These are phyloP conservation scores for Drosophila teissieri DNA, from an alignment of 1,140 invertebrate genomes.

Conservation along the genomic window DNA sequence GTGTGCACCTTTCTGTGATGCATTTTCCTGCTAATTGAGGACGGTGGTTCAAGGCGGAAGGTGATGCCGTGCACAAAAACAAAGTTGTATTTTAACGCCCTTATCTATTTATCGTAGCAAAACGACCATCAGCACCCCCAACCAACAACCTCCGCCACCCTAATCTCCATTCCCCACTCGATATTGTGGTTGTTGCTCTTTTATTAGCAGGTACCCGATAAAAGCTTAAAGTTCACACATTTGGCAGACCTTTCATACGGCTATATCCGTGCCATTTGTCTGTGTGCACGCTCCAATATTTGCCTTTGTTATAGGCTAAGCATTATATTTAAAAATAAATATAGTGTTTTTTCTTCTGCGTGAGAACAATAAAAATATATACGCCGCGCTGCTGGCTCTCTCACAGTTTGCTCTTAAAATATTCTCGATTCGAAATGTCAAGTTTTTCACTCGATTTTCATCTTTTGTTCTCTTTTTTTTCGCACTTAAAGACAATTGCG, in stretches of 20 bases:
- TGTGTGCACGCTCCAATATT: slow-evolving; percentile 34
- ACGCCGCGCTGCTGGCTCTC: slow-evolving; percentile 13
- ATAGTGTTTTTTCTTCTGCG: slow-evolving; percentile 41
- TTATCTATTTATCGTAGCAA: slow-evolving; percentile 40
- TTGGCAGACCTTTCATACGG: slow-evolving; percentile 36
- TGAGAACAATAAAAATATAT: slow-evolving; percentile 68
- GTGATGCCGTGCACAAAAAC: slow-evolving; percentile 18
- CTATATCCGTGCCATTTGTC: slow-evolving; percentile 5
- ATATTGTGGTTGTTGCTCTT: slow-evolving; percentile 44
- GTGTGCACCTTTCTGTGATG: slow-evolving; percentile 56
- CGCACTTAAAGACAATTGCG: slow-evolving; percentile 67
- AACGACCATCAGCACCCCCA: background rate
- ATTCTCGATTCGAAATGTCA: slow-evolving; percentile 59
- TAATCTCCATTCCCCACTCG: background rate
- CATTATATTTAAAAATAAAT: slow-evolving; percentile 72
- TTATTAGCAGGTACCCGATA: slow-evolving; percentile 78
- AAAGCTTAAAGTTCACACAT: slow-evolving; percentile 80
- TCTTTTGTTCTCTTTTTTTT: slow-evolving; percentile 41
- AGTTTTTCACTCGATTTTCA: slow-evolving; percentile 51
- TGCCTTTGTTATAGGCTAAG: slow-evolving; percentile 48
- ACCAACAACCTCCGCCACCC: too few species aligned
- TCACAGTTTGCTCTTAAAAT: slow-evolving; percentile 32
- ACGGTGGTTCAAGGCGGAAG: background rate
- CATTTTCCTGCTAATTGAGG: slow-evolving; percentile 61
- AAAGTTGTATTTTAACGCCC: slow-evolving; percentile 52